Evolutionary conservation across 2,113 vertebrate species (phyloP).

Genomic region (Festucalex cinctus): DNA sequence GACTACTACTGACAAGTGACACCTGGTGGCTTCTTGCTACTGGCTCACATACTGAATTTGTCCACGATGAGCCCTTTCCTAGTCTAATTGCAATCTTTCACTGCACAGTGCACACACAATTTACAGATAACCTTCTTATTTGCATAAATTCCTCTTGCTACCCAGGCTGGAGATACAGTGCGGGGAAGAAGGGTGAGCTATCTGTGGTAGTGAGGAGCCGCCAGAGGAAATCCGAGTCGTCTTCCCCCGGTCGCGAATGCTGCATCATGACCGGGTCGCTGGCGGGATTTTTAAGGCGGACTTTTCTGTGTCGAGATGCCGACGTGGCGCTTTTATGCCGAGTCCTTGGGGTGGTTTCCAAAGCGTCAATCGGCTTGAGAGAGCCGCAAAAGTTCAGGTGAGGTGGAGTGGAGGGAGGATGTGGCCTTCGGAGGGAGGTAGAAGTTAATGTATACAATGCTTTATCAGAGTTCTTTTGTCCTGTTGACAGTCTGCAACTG

Average conservation of each 20-base stretch:
- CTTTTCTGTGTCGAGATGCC: background rate
- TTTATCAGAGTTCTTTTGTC: slow-evolving; percentile 16
- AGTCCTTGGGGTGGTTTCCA: slow-evolving; percentile 4
- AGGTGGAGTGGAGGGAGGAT: slow-evolving; percentile 14
- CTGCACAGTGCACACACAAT: background rate
- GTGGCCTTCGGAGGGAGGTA: slow-evolving; percentile 14
- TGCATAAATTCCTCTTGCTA: slow-evolving; percentile 18
- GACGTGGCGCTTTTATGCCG: slow-evolving; percentile 2
- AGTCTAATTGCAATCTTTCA: background rate
- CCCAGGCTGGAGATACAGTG: background rate
- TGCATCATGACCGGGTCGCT: slow-evolving; percentile 8
- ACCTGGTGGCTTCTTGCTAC: background rate
- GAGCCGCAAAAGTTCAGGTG: slow-evolving; percentile 5
- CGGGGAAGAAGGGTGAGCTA: slow-evolving; percentile 13
- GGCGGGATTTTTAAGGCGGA: background rate
- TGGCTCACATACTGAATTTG: background rate
- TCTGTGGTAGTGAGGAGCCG: background rate
- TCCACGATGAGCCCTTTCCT: background rate
- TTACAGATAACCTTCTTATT: background rate
- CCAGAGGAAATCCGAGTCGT: background rate
- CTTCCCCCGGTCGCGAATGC: slow-evolving; percentile 2
- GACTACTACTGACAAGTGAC: background rate
- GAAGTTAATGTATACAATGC: background rate
- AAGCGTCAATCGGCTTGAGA: background rate
- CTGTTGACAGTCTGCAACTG: slow-evolving; percentile 24